phyloP scores from a whole-genome alignment of 2,888 invertebrate species.

The Drosophila neutralis region DNA sequence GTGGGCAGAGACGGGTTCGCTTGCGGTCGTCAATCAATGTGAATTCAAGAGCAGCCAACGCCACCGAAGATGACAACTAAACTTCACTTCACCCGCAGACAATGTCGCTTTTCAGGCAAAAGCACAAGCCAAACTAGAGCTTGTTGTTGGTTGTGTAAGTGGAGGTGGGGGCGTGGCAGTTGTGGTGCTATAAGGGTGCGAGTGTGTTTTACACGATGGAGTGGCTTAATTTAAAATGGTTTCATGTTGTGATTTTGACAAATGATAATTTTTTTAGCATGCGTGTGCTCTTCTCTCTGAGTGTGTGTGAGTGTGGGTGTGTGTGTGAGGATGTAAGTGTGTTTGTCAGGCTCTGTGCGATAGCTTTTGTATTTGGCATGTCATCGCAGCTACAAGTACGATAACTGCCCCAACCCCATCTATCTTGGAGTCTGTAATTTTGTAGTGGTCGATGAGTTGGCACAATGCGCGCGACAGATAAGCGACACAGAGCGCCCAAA shows the following conservation, averaged over 20 bases:
- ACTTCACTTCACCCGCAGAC: constrained; percentile 76
- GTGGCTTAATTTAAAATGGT: constrained; percentile 78
- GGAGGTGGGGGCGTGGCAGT: neutral
- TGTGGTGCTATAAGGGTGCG: neutral
- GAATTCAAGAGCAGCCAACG: constrained; percentile 63
- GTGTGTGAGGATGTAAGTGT: constrained; percentile 20
- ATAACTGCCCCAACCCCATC: constrained; percentile 36
- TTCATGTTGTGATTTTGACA: constrained; percentile 79
- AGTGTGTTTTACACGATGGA: constrained; percentile 39
- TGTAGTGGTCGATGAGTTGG: constrained; percentile 68
- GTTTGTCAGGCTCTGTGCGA: constrained; percentile 48
- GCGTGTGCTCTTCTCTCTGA: constrained; percentile 41
- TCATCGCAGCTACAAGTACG: constrained; percentile 57
- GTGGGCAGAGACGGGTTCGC: neutral
- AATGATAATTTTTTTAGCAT: constrained; percentile 70
- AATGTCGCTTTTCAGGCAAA: constrained; percentile 58
- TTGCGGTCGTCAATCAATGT: constrained; percentile 69
- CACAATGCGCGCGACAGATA: constrained; percentile 69
- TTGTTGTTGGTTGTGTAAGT: neutral
- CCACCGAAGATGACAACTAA: constrained; percentile 72
- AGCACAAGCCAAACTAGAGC: constrained; percentile 16
- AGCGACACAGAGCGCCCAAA: constrained; percentile 34
- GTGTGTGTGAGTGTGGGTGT: constrained; percentile 19
- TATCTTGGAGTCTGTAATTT: constrained; percentile 36
- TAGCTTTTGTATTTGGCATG: constrained; percentile 74